Conservation (phyloP, 2,113 vertebrate species). For the Semicossyphus pulcher region DNA sequence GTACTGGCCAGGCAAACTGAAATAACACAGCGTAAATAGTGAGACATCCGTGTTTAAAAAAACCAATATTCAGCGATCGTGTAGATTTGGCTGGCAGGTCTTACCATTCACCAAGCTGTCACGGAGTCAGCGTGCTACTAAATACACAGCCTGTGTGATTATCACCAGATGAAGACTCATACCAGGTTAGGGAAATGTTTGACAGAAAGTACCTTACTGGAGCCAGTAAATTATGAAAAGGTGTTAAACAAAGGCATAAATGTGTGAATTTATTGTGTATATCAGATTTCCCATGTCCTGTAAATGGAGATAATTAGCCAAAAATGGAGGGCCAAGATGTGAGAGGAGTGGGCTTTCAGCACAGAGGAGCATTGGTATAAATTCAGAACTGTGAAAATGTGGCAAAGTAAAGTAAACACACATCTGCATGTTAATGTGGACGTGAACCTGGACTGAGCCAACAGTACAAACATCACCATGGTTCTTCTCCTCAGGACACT, state of each 20-base stretch:
- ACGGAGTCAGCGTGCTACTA: slow-evolving; percentile 1
- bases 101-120: slow-evolving; percentile 15
- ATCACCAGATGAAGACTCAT: slow-evolving; percentile 40
- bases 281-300: slow-evolving; percentile 1
- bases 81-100: not conserved
- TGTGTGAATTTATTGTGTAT: not conserved
- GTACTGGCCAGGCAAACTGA: slow-evolving; percentile 18
- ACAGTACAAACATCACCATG: too few species aligned
- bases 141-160: slow-evolving; percentile 28
- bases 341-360: not conserved
- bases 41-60: not conserved
- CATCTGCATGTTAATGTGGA: slow-evolving; percentile 6
- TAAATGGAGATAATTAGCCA: not conserved
- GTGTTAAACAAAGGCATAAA: slow-evolving; percentile 10
- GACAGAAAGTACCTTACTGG: slow-evolving; percentile 7
- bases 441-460: not conserved
- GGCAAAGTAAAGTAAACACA: not conserved
- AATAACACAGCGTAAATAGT: not conserved
- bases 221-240: slow-evolving; percentile 1
- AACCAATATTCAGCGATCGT: not conserved
- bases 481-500: not conserved
- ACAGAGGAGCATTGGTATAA: not conserved
- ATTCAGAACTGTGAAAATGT: not conserved
- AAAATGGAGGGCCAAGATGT: not conserved
- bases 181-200: slow-evolving; percentile 4